Percentiles rank a stretch among this genome's conserved stretches.
Conservation (phyloP, 2,797 vertebrate species). For the Erithacus rubecula region DNA sequence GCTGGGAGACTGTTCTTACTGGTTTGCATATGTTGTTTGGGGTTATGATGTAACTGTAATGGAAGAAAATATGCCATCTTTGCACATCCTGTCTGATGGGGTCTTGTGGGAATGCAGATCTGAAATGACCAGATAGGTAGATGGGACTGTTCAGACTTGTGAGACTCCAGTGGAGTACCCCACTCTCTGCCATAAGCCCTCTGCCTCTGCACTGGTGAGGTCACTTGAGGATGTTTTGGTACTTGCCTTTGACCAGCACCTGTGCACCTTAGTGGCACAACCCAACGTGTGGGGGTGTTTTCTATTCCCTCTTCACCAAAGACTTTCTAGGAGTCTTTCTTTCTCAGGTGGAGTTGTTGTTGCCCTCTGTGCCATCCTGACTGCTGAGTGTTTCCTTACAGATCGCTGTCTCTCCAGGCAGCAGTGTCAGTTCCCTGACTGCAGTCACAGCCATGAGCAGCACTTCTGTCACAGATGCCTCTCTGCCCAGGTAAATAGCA, state of each 20-base stretch:
- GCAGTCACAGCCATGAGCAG: conserved; percentile 89
- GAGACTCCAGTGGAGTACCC: neutral
- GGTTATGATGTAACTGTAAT: neutral
- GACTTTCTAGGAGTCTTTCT: neutral
- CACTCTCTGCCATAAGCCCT: neutral
- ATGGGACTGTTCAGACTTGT: neutral
- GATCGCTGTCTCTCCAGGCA: conserved; percentile 89
- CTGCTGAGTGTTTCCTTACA: conserved; percentile 36
- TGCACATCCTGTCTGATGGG: neutral
- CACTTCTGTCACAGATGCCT: conserved; percentile 81
- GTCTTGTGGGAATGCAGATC: neutral
- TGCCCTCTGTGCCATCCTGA: neutral
- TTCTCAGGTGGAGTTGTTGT: neutral
- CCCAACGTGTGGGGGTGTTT: neutral
- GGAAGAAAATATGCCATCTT: neutral
- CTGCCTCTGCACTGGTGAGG: neutral
- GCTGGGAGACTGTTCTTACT: neutral
- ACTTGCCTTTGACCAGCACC: neutral
- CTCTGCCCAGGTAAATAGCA: conserved; percentile 79
- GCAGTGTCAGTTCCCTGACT: conserved; percentile 90
- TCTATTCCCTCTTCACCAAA: neutral
- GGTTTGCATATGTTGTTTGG: neutral
- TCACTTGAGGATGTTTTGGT: neutral
- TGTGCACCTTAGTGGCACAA: neutral
- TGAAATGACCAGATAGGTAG: neutral